A percentile compares a stretch with the other conserved stretches of the same genome.
Conservation (phyloP, 1,140 invertebrate genomes). For the Notospermus geniculatus region DNA sequence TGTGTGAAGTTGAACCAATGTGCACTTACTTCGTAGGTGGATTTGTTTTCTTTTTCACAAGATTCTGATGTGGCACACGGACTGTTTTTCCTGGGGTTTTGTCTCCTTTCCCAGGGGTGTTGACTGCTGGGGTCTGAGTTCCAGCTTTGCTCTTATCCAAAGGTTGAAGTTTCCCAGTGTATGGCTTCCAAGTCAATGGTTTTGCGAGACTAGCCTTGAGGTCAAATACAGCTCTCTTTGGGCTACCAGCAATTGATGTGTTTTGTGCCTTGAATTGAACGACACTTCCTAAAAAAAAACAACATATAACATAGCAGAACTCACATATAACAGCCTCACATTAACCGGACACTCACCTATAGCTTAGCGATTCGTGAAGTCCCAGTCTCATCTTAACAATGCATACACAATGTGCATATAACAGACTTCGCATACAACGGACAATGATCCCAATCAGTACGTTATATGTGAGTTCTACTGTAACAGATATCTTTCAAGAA, state of each 20-base stretch:
- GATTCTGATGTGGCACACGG: background rate
- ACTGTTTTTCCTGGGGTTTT: too few species aligned
- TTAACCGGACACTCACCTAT: too few species aligned
- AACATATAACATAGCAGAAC: background rate
- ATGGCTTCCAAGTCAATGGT: slow-evolving; percentile 46
- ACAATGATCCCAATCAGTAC: too few species aligned
- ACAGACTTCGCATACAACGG: too few species aligned
- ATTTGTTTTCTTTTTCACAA: slow-evolving; percentile 2
- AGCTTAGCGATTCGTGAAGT: too few species aligned
- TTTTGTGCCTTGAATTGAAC: slow-evolving; percentile 8
- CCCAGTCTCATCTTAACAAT: too few species aligned
- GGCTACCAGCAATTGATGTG: slow-evolving; percentile 13
- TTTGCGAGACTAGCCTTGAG: slow-evolving; percentile 45
- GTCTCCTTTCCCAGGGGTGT: too few species aligned
- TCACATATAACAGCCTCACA: too few species aligned
- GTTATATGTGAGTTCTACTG: too few species aligned
- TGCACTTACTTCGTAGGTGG: background rate
- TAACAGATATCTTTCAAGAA: too few species aligned
- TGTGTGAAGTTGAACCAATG: background rate
- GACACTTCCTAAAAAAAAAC: slow-evolving; percentile 1
- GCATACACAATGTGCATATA: too few species aligned
- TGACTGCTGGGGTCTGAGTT: background rate
- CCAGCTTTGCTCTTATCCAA: slow-evolving; percentile 24
- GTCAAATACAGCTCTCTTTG: slow-evolving; percentile 40
- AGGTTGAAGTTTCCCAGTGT: slow-evolving; percentile 45